Evolutionary conservation across 1,140 invertebrate species (phyloP).

Genomic region (Zaprionus lachaisei): DNA sequence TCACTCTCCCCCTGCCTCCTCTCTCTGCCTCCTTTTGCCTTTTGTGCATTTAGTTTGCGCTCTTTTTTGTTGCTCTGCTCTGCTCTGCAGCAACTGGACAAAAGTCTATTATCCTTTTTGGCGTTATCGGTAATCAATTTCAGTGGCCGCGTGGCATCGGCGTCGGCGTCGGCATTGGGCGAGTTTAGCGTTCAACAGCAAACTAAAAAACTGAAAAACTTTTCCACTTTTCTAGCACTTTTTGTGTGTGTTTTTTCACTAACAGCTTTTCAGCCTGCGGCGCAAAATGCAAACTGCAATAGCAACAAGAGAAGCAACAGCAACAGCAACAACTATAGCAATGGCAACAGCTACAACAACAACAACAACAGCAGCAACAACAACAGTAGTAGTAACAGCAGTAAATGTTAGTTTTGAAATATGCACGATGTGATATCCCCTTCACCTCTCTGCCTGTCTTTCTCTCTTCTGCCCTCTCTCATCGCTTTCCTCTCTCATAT

Average conservation of each 20-base stretch:
- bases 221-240: constrained; percentile 32
- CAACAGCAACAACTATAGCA: no score
- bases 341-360: constrained; percentile 21
- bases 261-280: constrained; percentile 45
- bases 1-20: background rate
- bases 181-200: constrained; percentile 18
- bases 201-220: constrained; percentile 40
- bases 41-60: no score
- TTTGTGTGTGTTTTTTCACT: constrained; percentile 8
- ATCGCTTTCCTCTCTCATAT: background rate
- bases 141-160: constrained; percentile 49
- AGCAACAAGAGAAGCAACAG: constrained; percentile 23
- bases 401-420: constrained; percentile 78
- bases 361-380: constrained; percentile 26
- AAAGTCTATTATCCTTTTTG: constrained; percentile 81
- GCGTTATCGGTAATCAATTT: constrained; percentile 82
- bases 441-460: no score
- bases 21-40: background rate
- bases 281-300: constrained; percentile 51
- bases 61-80: constrained; percentile 43
- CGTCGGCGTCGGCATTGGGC: background rate
- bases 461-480: constrained; percentile 2
- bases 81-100: constrained; percentile 61
- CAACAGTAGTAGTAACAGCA: constrained; percentile 46
- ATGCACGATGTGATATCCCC: constrained; percentile 56